Evolutionary conservation across 2,797 vertebrate genomes (phyloP).

Genomic region (Cheirogaleus major): DNA sequence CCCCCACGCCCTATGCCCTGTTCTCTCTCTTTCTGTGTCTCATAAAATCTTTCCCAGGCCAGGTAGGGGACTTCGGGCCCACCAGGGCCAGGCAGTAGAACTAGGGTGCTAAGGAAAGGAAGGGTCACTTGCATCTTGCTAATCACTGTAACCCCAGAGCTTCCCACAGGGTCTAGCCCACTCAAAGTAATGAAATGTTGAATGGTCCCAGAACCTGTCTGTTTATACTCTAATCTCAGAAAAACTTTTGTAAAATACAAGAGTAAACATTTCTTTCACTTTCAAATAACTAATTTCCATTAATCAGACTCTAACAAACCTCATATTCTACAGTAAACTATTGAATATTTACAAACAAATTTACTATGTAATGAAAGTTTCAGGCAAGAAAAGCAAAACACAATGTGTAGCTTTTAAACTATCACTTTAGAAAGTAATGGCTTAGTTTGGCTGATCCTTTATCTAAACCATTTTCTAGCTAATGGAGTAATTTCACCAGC

Average conservation of each 20-base stretch:
- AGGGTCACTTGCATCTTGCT: background rate
- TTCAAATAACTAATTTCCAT: conserved; percentile 57
- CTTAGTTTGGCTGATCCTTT: conserved; percentile 27
- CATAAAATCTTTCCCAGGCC: background rate
- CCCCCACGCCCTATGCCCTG: too few species aligned
- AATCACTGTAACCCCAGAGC: background rate
- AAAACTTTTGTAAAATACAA: conserved; percentile 17
- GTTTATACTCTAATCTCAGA: background rate
- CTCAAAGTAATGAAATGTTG: background rate
- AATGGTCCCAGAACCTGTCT: background rate
- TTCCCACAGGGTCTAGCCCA: background rate
- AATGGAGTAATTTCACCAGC: conserved; percentile 38
- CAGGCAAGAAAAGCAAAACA: background rate
- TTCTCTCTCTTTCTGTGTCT: background rate
- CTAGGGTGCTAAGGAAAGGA: background rate
- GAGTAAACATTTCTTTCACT: conserved; percentile 57
- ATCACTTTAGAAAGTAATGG: background rate
- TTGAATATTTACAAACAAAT: conserved; percentile 32
- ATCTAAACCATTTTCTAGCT: conserved; percentile 66
- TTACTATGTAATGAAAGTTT: background rate
- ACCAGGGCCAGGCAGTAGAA: background rate
- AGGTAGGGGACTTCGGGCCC: background rate
- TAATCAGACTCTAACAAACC: conserved; percentile 56
- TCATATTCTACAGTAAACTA: background rate
- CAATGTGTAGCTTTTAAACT: background rate